These are phyloP conservation scores for Xestia xanthographa DNA, from an alignment of 2,888 invertebrate species.

Conservation along the genomic window DNA sequence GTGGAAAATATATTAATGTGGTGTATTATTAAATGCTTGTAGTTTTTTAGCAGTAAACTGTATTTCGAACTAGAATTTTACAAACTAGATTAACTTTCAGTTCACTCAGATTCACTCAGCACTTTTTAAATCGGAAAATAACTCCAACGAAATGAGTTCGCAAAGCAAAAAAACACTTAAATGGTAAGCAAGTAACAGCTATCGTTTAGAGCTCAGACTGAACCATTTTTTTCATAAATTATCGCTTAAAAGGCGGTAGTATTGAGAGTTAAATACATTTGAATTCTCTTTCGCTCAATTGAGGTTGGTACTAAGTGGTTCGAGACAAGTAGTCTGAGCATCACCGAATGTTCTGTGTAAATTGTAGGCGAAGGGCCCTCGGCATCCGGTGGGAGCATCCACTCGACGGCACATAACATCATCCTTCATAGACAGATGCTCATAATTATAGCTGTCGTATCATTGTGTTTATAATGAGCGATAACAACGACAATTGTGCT, in stretches of 20 bases:
- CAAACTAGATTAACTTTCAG: conserved; percentile 19
- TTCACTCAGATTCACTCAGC: conserved; percentile 3
- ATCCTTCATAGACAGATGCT: conserved; percentile 69
- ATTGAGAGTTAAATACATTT: conserved; percentile 63
- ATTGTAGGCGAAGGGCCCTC: conserved; percentile 74
- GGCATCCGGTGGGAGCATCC: conserved; percentile 64
- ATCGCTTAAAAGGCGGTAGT: conserved; percentile 50
- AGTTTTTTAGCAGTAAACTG: neutral
- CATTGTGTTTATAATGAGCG: conserved; percentile 54
- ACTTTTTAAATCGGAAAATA: conserved; percentile 37
- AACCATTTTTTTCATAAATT: conserved; percentile 58
- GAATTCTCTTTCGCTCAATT: conserved; percentile 66
- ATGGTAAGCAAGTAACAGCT: conserved; percentile 49
- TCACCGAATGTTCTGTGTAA: conserved; percentile 77
- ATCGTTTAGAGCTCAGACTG: conserved; percentile 44
- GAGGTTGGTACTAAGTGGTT: conserved; percentile 73
- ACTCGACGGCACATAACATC: conserved; percentile 67
- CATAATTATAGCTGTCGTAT: conserved; percentile 66
- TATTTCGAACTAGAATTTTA: neutral
- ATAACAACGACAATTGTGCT: conserved; percentile 37
- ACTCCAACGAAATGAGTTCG: conserved; percentile 33
- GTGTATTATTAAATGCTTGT: neutral
- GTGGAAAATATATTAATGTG: neutral
- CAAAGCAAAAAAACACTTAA: conserved; percentile 55
- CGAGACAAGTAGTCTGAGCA: conserved; percentile 78